phyloP scores from a whole-genome alignment of 2,797 vertebrate genomes.

The Cephalopachus bancanus region DNA sequence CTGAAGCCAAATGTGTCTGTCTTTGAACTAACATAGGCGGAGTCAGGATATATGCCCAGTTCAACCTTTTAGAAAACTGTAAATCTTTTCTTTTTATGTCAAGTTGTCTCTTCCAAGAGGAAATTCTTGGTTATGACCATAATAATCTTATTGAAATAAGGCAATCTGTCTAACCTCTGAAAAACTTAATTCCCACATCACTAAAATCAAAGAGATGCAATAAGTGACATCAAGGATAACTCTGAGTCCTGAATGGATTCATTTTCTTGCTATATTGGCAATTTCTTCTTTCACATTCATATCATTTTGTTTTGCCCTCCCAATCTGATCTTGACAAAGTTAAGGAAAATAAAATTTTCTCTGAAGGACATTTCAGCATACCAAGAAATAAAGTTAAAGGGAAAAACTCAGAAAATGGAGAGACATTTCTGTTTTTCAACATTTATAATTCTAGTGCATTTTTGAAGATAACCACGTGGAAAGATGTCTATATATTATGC shows the following conservation, averaged over 20 bases:
- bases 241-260: not conserved
- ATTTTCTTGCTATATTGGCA: not conserved
- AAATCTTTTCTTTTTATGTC: not conserved
- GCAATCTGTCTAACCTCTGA: not conserved
- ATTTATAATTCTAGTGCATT: not conserved
- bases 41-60: not conserved
- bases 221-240: not conserved
- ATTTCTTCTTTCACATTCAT: not conserved
- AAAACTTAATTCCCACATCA: slow-evolving; percentile 16
- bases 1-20: not conserved
- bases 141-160: not conserved
- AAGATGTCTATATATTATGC: too few relatives aligned
- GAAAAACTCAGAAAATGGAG: not conserved
- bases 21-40: not conserved
- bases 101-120: not conserved
- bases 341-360: slow-evolving; percentile 27
- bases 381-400: not conserved
- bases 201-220: not conserved
- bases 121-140: not conserved
- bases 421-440: not conserved
- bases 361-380: not conserved
- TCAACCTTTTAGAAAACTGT: not conserved
- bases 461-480: not conserved
- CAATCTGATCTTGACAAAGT: not conserved
- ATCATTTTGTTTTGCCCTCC: slow-evolving; percentile 22